Evolutionary conservation across 2,797 vertebrate genomes (phyloP), one percentile per base, ranked within the genome.

Genomic region (Spea hammondii): DNA sequence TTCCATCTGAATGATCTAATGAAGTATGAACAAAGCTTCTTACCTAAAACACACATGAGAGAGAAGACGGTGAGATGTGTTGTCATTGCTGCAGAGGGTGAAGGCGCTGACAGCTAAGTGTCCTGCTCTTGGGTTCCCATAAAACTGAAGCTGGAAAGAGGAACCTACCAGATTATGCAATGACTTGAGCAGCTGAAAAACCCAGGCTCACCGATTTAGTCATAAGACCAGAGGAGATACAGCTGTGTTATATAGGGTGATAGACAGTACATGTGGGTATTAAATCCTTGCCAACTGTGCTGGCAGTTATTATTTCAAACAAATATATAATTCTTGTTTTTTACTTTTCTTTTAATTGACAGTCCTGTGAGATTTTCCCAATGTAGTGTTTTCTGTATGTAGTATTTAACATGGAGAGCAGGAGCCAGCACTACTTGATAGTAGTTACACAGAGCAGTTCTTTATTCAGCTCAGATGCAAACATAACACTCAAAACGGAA

Each of bases 91-190:
- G 68, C 7, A 64, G 8, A 12, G 47, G 54, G 12, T 64, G n/a
- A 60, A 59, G 8, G 55, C 8, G n/a, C 5, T 59, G n/a, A 12
- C 53, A 71, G 11, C 59, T 8, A 65, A 8, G 74, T 74, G 65
- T 57, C 44, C 32, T 57, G 57, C 10, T 11, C 44, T 60, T 55
- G 47, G 3, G 45, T 11, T 49, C n/a, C 59, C 65, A 60, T 5
- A 76, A 32, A 64, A 66, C 47, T 71, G 60, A 70, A 65, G n/a
- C 59, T 45, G n/a, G 5, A 79, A 46, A 68, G 53, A 67, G 47
- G 69, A 80, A 66, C 59, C 66, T 49, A 47, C 8, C 32, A n/a
- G n/a, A 67, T 80, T 80, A 17, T 49, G 68, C 6, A 80, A 80
- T 65, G 1, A 5, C 6, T 44, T 65, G 11, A 70, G 8, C 14